phyloP scores from a whole-genome alignment of 2,797 vertebrate species.

The Sparus aurata region DNA sequence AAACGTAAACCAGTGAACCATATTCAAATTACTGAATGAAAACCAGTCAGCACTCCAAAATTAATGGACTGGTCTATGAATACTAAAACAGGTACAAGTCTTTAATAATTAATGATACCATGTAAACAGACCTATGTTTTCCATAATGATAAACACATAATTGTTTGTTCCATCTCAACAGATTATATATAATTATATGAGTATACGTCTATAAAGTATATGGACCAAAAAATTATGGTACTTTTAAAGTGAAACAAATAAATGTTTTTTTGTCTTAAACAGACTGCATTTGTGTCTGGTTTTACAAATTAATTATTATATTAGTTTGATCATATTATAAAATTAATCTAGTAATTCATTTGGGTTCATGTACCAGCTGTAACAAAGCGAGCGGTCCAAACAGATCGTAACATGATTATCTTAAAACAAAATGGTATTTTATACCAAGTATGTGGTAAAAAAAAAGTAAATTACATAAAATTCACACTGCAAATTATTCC shows the following conservation, averaged over 20 bases:
- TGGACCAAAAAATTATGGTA: background rate
- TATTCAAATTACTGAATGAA: background rate
- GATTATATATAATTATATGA: constrained; percentile 11
- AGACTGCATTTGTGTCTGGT: background rate
- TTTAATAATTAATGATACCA: background rate
- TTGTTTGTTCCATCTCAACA: background rate
- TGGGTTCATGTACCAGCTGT: background rate
- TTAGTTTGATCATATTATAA: background rate
- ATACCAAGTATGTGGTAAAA: background rate
- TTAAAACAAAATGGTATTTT: background rate
- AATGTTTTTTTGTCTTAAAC: background rate
- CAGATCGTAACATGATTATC: background rate
- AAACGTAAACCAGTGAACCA: background rate
- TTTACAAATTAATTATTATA: background rate
- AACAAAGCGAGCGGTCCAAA: background rate
- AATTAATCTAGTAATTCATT: too few relatives aligned
- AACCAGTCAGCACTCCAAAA: background rate
- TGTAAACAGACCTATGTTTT: background rate
- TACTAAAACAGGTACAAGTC: background rate
- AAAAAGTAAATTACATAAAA: background rate
- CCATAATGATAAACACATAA: background rate
- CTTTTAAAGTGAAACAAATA: constrained; percentile 12
- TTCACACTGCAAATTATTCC: background rate
- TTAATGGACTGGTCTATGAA: background rate
- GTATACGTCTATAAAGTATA: background rate